phyloP scores from a whole-genome alignment of 2,888 invertebrate species.

The Polydrusus pterygomalis region DNA sequence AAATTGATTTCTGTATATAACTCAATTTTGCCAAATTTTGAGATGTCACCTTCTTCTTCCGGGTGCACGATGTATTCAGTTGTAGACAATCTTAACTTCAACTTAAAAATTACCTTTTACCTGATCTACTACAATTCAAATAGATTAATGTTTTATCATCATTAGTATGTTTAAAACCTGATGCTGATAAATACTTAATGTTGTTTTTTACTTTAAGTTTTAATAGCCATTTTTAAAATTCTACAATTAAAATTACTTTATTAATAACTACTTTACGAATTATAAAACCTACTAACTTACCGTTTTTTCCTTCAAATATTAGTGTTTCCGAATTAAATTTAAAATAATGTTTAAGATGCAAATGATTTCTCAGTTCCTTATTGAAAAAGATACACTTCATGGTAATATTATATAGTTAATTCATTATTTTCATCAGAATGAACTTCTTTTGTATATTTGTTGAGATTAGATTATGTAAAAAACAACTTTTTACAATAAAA shows the following conservation, averaged over 20 bases:
- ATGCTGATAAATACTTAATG: neutral
- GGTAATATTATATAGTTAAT: neutral
- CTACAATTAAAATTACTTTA: neutral
- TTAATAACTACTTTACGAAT: neutral
- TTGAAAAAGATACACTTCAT: neutral
- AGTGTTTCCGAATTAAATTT: neutral
- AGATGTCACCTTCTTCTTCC: no score
- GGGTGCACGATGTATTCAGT: no score
- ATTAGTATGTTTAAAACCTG: neutral
- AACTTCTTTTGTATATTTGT: conserved; percentile 7
- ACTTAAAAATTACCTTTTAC: no score
- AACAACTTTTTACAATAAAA: neutral
- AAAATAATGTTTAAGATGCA: neutral
- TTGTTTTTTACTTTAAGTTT: neutral
- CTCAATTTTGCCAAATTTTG: no score
- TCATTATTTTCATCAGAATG: neutral
- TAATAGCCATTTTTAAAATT: neutral
- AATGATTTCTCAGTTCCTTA: neutral
- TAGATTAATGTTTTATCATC: no score
- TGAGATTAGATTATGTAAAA: neutral
- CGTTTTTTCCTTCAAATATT: neutral
- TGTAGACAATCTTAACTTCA: no score
- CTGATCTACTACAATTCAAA: no score
- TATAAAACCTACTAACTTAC: neutral
- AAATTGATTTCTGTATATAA: no score